Percentiles rank a stretch among this genome's conserved stretches.
Evolutionary conservation across 2,113 vertebrate genomes (phyloP).

Genomic region (Coptodon rendalli): DNA sequence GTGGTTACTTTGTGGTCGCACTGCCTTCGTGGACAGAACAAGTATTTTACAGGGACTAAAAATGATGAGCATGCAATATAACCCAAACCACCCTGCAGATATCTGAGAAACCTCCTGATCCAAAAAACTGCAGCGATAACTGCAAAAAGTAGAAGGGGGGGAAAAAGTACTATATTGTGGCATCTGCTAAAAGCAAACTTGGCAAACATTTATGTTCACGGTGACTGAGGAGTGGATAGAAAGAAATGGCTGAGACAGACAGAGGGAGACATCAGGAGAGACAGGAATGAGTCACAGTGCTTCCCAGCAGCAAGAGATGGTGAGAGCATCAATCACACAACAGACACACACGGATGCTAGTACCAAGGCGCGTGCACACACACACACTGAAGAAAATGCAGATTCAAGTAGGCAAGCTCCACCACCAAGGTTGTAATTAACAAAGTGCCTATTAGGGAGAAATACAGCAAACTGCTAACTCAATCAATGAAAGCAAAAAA

Average conservation of each 20-base stretch:
- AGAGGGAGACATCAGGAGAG: neutral
- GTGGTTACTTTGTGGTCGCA: neutral
- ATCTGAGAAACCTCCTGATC: neutral
- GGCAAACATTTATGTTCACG: neutral
- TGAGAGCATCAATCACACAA: conserved; percentile 18
- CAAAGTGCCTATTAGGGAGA: neutral
- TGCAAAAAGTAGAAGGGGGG: neutral
- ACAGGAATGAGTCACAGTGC: conserved; percentile 26
- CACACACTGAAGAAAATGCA: neutral
- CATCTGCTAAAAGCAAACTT: neutral
- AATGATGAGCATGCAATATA: neutral
- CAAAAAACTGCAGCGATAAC: neutral
- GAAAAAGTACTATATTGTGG: neutral
- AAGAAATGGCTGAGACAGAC: neutral
- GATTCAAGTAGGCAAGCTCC: neutral
- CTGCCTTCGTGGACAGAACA: too few relatives aligned
- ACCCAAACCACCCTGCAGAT: neutral
- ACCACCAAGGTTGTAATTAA: conserved; percentile 18
- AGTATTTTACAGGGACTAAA: neutral
- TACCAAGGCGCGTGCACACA: neutral
- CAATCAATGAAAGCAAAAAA: neutral
- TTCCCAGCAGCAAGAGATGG: conserved; percentile 14
- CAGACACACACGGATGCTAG: neutral
- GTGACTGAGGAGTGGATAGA: neutral
- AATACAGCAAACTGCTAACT: neutral